A percentile compares a stretch with the other conserved stretches of the same genome.
These are phyloP conservation scores for Lutjanus argentimaculatus DNA, from an alignment of 2,797 vertebrate species.

Conservation along the genomic window DNA sequence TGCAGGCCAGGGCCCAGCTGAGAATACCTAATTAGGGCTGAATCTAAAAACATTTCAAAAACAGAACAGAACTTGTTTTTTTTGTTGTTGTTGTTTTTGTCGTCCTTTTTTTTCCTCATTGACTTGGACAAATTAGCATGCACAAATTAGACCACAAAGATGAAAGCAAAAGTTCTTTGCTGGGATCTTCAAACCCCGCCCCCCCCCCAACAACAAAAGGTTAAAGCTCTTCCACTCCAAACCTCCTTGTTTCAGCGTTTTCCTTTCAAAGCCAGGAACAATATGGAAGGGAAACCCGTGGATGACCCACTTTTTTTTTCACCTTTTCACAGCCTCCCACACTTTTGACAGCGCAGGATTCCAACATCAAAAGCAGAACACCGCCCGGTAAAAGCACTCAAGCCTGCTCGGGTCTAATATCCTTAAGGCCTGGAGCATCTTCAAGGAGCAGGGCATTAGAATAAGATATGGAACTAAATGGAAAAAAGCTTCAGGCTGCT, in stretches of 20 bases:
- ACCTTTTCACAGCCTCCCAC: slow-evolving; percentile 33
- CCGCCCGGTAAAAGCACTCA: slow-evolving; percentile 45
- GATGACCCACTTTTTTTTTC: slow-evolving; percentile 51
- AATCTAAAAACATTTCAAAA: slow-evolving; percentile 21
- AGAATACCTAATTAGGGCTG: slow-evolving; percentile 38
- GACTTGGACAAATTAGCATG: slow-evolving; percentile 22
- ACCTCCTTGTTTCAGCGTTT: slow-evolving; percentile 18
- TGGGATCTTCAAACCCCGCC: background rate
- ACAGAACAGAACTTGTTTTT: too few species aligned
- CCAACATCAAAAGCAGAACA: slow-evolving; percentile 47
- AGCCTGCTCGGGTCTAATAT: slow-evolving; percentile 26
- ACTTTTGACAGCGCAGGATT: slow-evolving; percentile 27
- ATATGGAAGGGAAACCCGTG: slow-evolving; percentile 16
- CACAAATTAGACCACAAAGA: slow-evolving; percentile 18
- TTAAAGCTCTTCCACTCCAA: slow-evolving; percentile 12
- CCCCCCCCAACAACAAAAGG: background rate
- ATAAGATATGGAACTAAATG: slow-evolving; percentile 21
- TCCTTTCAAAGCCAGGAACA: slow-evolving; percentile 16
- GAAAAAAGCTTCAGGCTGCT: slow-evolving; percentile 35
- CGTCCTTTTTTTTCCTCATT: background rate
- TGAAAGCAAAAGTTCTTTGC: slow-evolving; percentile 16
- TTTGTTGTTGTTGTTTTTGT: background rate
- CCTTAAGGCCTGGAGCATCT: slow-evolving; percentile 31
- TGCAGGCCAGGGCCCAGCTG: slow-evolving; percentile 19
- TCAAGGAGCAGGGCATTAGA: slow-evolving; percentile 18